Base-by-base conservation (phyloP, 2,797 vertebrate species). In the Cirrhinus molitorella region DNA sequence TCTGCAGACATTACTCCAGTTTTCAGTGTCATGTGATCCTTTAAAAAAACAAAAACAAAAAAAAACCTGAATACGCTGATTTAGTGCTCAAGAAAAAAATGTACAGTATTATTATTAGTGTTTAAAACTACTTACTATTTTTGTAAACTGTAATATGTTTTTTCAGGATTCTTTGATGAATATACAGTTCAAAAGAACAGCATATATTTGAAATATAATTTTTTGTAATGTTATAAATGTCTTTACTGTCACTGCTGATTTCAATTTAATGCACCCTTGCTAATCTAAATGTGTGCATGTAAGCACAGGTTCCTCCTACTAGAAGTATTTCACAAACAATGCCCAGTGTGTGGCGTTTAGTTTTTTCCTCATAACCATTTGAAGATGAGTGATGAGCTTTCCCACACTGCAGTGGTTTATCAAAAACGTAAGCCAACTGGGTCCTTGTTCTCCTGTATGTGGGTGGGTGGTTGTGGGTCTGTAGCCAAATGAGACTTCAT, bases 341-440 rank as follows among this genome's bases (percentile, higher is more conserved):
- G 10, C 43, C 40, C 28, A 25, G 14, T 51, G 61, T 53, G 47
- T 11, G 55, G 43, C 2, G 1, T 71, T 59, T 28, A 17, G 21
- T 23, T 53, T 40, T 57, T 65, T 13, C 10, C 79, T 49, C 49
- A 76, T 76, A 71, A 76, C 63, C 17, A 80, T 53, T 79, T 77
- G 85, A 85, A 87, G 71, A 77, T 80, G 72, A 77, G 72, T 71
- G 81, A 76, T 81, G 71, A 68, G 57, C 77, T 86, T 86, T 86
- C 82, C 78, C 81, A 84, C 71, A 83, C 70, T 80, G 45, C 31
- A 65, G 37, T 45, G 31, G 21, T 53, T 55, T 81, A 79, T 81
- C 81, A 25, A 65, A 80, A 71, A 71, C 66, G 7, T 80, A 21
- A 49, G 77, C 77, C 78, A 59, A 51, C 77, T 63, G 71, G 57